Base-by-base conservation (phyloP, 2,797 vertebrate species). In the Danio jaintianensis region DNA sequence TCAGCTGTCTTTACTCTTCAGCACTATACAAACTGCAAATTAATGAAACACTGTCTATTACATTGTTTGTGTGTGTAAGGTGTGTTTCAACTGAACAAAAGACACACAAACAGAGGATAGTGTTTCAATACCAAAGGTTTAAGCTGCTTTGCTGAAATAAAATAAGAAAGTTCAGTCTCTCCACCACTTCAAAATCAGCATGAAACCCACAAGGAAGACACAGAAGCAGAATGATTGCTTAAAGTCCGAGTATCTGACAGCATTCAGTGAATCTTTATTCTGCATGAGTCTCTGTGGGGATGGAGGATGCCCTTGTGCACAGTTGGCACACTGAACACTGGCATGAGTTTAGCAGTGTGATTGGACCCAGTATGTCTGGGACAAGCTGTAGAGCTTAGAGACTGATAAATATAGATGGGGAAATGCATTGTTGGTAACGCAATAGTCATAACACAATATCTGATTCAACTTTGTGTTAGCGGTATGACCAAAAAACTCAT, bases 1-100 rank as follows among this genome's bases (percentile, higher is more conserved):
- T 16, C 77, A 79, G 77, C 56, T 79, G 77, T 56, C 29, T 16
- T 59, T 53, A 42, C 36, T 29, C 77, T 71, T 71, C 56, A 79
- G 20, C 67, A 71, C 77, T 50, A 78, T 47, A 36, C 55, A 70
- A 70, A 78, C 64, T 18, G n/a, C 4, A 55, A 55, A 56, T 71
- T 40, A 76, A 80, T 77, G 5, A 75, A 74, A 52, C 38, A 29
- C 42, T 48, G 22, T 18, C 20, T 67, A 58, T 13, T 52, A 43
- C 36, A 16, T 29, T 29, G 29, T n/a, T n/a, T n/a, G n/a, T n/a
- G n/a, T n/a, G n/a, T n/a, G n/a, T n/a, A n/a, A n/a, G n/a, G n/a
- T n/a, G n/a, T n/a, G n/a, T n/a, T n/a, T n/a, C n/a, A n/a, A n/a
- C n/a, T n/a, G n/a, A n/a, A n/a, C n/a, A n/a, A n/a, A n/a, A n/a